A percentile compares a stretch with the other conserved stretches of the same genome.
phyloP scores from a whole-genome alignment of 2,113 vertebrate species.

The Hypanus sabinus region DNA sequence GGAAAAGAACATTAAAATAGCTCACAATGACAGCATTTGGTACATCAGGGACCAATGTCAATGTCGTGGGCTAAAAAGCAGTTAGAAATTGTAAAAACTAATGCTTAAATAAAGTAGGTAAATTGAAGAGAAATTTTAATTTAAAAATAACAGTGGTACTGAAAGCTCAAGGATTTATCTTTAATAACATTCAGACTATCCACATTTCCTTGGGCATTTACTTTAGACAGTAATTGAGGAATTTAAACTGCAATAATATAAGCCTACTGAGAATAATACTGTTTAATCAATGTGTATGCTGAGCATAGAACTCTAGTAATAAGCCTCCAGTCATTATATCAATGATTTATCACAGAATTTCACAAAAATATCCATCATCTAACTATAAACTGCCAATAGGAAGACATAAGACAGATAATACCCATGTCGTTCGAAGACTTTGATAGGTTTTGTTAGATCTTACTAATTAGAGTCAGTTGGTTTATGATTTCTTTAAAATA shows the following conservation, averaged over 20 bases:
- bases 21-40: background rate
- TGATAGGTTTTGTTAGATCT: background rate
- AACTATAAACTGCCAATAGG: constrained; percentile 13
- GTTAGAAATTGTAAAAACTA: background rate
- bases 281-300: constrained; percentile 25
- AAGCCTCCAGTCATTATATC: constrained; percentile 3
- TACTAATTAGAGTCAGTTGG: background rate
- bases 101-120: background rate
- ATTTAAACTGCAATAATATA: constrained; percentile 6
- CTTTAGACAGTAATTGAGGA: background rate
- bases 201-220: background rate
- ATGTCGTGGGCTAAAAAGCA: background rate
- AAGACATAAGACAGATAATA: constrained; percentile 4
- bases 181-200: constrained; percentile 1
- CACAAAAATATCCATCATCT: background rate
- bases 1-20: background rate
- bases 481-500: background rate
- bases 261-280: background rate
- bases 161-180: background rate
- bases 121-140: constrained; percentile 7
- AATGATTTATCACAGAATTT: constrained; percentile 8
- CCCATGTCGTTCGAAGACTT: background rate
- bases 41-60: background rate
- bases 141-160: background rate
- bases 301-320: constrained; percentile 13